A percentile compares a stretch with the other conserved stretches of the same genome.
Conservation (phyloP, 2,888 invertebrate genomes). For the Mantis religiosa region DNA sequence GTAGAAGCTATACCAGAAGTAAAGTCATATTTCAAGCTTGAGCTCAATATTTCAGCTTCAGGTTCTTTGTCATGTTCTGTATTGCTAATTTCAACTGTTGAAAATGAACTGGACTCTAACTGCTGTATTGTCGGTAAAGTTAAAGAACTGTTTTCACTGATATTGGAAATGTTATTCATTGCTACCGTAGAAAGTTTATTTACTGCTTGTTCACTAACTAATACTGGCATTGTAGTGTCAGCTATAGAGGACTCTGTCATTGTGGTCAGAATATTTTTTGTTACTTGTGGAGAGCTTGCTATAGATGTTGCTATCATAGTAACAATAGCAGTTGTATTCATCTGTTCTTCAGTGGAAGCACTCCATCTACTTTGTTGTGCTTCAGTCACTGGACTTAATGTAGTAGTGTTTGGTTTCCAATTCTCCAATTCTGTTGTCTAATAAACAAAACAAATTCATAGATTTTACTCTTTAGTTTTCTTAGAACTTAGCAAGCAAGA, state of each 20-base stretch:
- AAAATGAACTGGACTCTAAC: no score
- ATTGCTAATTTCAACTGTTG: background rate
- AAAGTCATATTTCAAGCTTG: background rate
- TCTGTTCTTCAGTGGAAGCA: background rate
- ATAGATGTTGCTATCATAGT: background rate
- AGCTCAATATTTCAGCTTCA: background rate
- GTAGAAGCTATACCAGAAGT: background rate
- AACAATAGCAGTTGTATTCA: background rate
- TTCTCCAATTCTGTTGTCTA: slow-evolving; percentile 52
- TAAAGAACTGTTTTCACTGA: background rate
- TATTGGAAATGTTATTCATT: background rate
- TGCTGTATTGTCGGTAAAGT: no score
- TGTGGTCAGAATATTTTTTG: background rate
- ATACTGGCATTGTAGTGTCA: background rate
- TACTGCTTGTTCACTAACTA: background rate
- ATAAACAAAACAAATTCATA: slow-evolving; percentile 16
- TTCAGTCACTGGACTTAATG: background rate
- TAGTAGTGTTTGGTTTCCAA: slow-evolving; percentile 49
- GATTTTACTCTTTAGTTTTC: background rate
- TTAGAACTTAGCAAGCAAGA: no score
- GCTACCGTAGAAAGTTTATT: background rate
- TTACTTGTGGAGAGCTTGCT: background rate
- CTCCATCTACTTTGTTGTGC: background rate
- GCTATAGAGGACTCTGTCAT: background rate
- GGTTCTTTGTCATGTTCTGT: background rate